Evolutionary conservation across 2,113 vertebrate species (phyloP), one percentile per base, ranked within the genome.

Genomic region (Mesocricetus auratus): DNA sequence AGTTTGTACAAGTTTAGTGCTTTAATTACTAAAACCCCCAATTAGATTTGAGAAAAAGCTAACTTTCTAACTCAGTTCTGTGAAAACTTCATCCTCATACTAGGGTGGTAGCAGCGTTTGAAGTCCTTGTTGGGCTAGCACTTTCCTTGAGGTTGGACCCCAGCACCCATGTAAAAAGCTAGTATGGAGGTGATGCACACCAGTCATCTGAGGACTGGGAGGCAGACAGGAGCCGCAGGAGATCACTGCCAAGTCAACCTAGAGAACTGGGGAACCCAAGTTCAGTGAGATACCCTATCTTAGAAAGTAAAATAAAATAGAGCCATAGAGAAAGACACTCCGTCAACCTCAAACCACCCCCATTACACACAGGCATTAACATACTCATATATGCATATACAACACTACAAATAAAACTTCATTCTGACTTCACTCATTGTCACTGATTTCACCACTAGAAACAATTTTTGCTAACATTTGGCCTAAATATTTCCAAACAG

Each of bases 401-500:
- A 31, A n/a, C n/a, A 39, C 26, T 22, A 78, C 45, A 50, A 7
- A 91, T 31, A 24, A 73, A 39, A 66, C 22, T 87, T 77, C 29
- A 81, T 66, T 87, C n/a, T 87, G n/a, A 82, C 42, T 66, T 60
- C 33, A 92, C 56, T 82, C 21, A 95, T 22, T 42, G 86, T 69
- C 79, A 89, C 22, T 73, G 33, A 89, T 45, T 85, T 93, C 74
- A 92, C 73, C 53, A 11, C 26, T 89, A 24, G 31, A 91, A 89
- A 36, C 8, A 92, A 68, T 83, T 90, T 94, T 78, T 90, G 24
- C 47, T 83, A 96, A 74, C 17, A 86, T 10, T 39, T 79, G 12
- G n/a, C 66, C 39, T 31, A 81, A 95, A 79, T 36, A 90, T 90
- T 94, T 94, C 21, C 60, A 93, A 93, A 93, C 78, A 26, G 10